Percentiles rank a stretch among this genome's conserved stretches.
These are phyloP conservation scores for Chondrosia reniformis DNA, from an alignment of 37 sponge, comb jelly and placozoan genomes.

Conservation along the genomic window DNA sequence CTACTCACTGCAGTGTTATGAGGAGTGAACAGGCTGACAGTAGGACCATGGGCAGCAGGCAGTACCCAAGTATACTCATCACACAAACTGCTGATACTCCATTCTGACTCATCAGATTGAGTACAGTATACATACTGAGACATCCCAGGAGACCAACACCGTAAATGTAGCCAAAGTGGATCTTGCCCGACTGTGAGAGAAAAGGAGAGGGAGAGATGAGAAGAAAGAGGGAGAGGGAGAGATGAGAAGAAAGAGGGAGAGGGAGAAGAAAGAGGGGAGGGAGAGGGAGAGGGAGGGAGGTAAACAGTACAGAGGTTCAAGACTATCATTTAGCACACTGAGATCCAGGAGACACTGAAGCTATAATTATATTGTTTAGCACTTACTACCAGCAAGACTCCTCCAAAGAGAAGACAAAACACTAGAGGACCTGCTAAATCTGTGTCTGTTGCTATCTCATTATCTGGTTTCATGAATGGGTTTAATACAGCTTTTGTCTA, in stretches of 20 bases:
- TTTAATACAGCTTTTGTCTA: constrained; percentile 87
- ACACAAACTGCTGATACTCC: constrained; percentile 79
- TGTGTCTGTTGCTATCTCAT: constrained; percentile 70
- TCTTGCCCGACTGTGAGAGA: constrained; percentile 72
- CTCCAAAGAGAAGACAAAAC: constrained; percentile 93
- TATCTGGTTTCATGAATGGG: constrained; percentile 71
- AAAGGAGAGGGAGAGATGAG: background rate
- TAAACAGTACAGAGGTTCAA: background rate
- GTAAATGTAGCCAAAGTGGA: constrained; percentile 99
- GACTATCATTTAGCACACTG: too few species aligned
- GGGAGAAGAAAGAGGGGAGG: background rate
- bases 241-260: background rate
- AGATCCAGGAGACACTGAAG: too few species aligned
- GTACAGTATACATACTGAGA: constrained; percentile 76
- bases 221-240: background rate
- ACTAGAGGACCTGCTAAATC: constrained; percentile 96
- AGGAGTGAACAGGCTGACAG: constrained; percentile 73
- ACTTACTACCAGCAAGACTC: constrained; percentile 75
- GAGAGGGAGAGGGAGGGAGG: background rate
- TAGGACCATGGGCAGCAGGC: constrained; percentile 93
- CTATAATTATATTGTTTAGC: background rate
- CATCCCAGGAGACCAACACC: constrained; percentile 93
- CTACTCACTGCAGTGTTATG: constrained; percentile 75
- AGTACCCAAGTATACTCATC: constrained; percentile 98
- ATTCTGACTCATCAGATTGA: constrained; percentile 91